phyloP scores from a whole-genome alignment of 2,113 vertebrate genomes.

The Phrynosoma blainvillii region DNA sequence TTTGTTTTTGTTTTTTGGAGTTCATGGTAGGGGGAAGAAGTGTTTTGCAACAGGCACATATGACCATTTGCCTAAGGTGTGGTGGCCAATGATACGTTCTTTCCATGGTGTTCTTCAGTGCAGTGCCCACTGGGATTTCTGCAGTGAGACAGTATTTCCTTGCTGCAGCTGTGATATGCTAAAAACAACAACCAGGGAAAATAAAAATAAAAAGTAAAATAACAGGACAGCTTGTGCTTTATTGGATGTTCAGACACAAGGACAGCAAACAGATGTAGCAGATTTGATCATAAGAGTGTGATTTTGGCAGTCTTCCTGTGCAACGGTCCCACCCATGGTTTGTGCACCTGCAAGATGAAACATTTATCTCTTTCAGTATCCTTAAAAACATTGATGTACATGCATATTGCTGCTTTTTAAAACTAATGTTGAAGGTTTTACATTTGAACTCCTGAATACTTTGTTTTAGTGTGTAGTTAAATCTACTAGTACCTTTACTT shows the following conservation, averaged over 20 bases:
- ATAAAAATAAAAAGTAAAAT: constrained; percentile 47
- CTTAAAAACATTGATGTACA: neutral
- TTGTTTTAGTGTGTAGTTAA: neutral
- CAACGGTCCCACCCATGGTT: constrained; percentile 11
- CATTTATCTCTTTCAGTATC: neutral
- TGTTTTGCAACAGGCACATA: neutral
- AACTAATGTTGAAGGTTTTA: neutral
- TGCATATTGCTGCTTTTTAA: neutral
- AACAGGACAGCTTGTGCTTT: constrained; percentile 52
- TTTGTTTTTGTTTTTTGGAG: constrained; percentile 19
- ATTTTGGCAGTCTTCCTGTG: constrained; percentile 9
- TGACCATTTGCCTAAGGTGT: fast-evolving
- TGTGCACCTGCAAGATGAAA: neutral
- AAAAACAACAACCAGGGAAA: constrained; percentile 18
- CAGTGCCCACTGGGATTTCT: constrained; percentile 44
- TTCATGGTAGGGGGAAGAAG: neutral
- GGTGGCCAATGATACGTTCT: constrained; percentile 40
- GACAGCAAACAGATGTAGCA: constrained; percentile 7
- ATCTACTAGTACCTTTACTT: neutral
- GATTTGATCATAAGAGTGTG: constrained; percentile 24
- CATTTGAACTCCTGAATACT: neutral
- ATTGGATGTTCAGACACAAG: constrained; percentile 25
- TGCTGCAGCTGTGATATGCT: constrained; percentile 62
- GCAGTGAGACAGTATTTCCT: constrained; percentile 43
- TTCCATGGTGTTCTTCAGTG: constrained; percentile 41